Conservation (phyloP, 2,113 vertebrate species). For the Globicephala melas region DNA sequence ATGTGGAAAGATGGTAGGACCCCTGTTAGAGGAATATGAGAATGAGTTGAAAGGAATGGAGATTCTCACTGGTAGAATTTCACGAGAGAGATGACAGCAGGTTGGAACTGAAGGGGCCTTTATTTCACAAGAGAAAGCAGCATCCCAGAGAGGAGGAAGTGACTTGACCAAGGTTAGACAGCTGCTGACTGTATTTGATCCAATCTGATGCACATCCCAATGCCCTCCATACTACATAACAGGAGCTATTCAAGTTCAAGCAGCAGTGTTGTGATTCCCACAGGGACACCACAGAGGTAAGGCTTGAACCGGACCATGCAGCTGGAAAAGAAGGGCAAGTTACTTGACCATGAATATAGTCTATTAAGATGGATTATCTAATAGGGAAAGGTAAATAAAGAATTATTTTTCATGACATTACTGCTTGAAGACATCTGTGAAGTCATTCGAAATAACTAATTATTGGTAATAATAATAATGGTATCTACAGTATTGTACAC, state of each 20-base stretch:
- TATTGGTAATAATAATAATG: background rate
- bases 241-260: background rate
- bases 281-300: background rate
- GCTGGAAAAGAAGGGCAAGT: background rate
- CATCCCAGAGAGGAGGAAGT: background rate
- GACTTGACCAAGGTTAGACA: background rate
- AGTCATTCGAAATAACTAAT: background rate
- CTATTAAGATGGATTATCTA: background rate
- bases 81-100: background rate
- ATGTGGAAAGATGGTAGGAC: background rate
- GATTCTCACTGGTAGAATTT: background rate
- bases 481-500: background rate
- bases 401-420: background rate
- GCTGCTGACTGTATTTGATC: background rate
- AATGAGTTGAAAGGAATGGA: background rate
- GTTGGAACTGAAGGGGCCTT: background rate
- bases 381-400: background rate
- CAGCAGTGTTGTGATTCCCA: background rate
- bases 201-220: background rate
- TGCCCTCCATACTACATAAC: background rate
- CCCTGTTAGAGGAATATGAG: background rate
- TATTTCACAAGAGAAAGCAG: background rate
- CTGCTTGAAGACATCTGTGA: background rate
- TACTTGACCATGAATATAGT: background rate
- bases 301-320: background rate